Base-by-base conservation (phyloP, 2,797 vertebrate species). In the Simalia tracyae region DNA sequence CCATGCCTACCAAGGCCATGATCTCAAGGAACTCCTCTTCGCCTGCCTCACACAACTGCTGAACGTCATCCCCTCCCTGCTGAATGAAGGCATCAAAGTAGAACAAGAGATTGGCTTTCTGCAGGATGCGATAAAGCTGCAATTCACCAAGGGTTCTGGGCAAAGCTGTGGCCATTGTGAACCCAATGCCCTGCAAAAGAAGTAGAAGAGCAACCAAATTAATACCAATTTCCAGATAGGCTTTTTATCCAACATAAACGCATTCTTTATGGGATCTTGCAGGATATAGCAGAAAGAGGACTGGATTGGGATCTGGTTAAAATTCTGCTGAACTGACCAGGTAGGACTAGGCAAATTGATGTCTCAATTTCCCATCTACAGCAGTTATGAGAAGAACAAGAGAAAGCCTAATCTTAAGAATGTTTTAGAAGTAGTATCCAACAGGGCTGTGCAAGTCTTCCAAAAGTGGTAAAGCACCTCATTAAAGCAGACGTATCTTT, bases 21-120 rank as follows among this genome's bases (percentile, higher is more conserved):
- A 99, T 99, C 97, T 99, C 99, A 95, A 99, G 97, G 96, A 99
- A 99, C 95, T 99, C 99, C 92, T 99, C 99, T 97, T 99, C 99
- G 0, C 99, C 99, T 0, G 99, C 99, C 96, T 99, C 99, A 50
- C 99, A 99, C 85, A 99, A 98, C 97, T 99, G 99, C 98, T 99
- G 99, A 93, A 99, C 99, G 2, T 99, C 99, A 24, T 99, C 99
- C 0, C 99, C 99, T 76, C 99, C 99, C 98, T 99, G 99, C 94
- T 99, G 99, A 96, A 99, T 99, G 97, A 99, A 99, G 96, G 99
- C 99, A 96, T 99, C 99, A 0, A 99, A 99, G 97, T 99, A 99
- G 96, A 98, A 99, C n/a, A 99, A 98, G 93, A 99, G 98, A 96
- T 99, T 99, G 63, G 99, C 99, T 93, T 99, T 98, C 95, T 99